Base-by-base conservation (phyloP, 92 coral and sea anemone species). In the Parazoanthus atlanticus region DNA sequence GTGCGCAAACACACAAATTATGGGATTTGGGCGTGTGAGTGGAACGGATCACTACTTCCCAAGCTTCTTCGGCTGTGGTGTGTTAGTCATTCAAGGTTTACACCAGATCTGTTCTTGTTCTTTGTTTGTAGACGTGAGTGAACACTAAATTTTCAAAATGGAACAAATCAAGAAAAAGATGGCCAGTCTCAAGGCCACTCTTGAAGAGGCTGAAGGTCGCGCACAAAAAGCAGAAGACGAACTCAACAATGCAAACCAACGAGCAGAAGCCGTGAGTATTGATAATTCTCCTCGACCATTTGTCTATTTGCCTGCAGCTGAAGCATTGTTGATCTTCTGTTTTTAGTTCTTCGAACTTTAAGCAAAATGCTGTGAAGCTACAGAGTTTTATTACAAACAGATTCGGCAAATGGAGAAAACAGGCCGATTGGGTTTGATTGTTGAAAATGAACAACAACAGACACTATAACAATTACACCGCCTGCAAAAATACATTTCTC, bases 161-260 rank as follows among this genome's bases (percentile, higher is more conserved):
- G 99, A 97, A 72, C 86, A 92, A 89, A 96, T 97, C 79, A 97
- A 95, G 98, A 97, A 97, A 92, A 97, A 97, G 96, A 97, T 97
- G 99, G 91, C 93, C 85, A 80, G 82, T 34, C 98, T 97, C 91
- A 92, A 92, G 90, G 91, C 91, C 21, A 78, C 78, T 67, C 96
- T 97, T 79, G 94, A 93, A 17, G 94, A 93, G 2, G 99, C 99
- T 81, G 98, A 95, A 85, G 40, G 9, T 6, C 89, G 91, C 46
- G 99, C 99, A 34, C 84, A 90, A 30, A 91, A 85, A 73, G 99
- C 99, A 76, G 99, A 97, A 84, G 88, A 80, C 2, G 97, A 95
- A 67, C 91, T 95, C 66, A 74, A 91, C 72, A 90, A 86, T 8
- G 97, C 99, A 26, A 93, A 94, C 88, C 93, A 93, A 0, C 91